Evolutionary conservation across 2,113 vertebrate genomes (phyloP), one percentile per base, ranked within the genome.

Genomic region (Nibea albiflora): DNA sequence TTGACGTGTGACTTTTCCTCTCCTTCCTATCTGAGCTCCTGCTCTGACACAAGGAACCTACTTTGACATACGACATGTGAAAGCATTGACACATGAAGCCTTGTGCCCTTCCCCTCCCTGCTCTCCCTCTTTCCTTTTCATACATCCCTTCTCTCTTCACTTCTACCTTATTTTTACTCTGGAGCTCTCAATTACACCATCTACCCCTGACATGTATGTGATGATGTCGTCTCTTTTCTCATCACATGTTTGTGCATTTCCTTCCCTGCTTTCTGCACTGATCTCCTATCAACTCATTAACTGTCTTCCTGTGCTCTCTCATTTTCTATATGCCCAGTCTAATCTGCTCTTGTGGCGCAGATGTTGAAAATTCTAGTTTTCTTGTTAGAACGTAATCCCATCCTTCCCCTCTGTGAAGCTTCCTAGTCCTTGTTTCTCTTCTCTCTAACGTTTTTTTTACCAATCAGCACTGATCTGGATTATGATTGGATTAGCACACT

Each of bases 1-100:
- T 73, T 73, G 79, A 84, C 76, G 75, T 60, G 57, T 83, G 85
- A 85, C 81, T 86, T 90, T 84, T 84, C 62, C 58, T 64, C 68
- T 70, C 57, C 50, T 60, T 54, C n/a, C 7, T 1, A n/a, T 65
- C 39, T 42, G 47, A 26, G 65, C 72, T 8, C 35, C 60, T 50
- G 56, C 69, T 71, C 61, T 69, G 66, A 75, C 79, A 81, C 39
- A 50, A 61, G 47, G 63, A 76, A 50, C 19, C 46, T 2, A 16
- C 57, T 35, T 46, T 89, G 77, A 70, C 68, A 62, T 54, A 65
- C 12, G 22, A 64, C 72, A 74, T 17, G 49, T 78, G 66, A 64
- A 58, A 73, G 54, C 46, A 72, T 62, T 68, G 75, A 57, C 78
- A 84, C 58, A 64, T 52, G 22, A 58, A 69, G 49, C 76, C 83